These are phyloP conservation scores for Aurelia sp. DNA, from an alignment of 30 jellyfish, hydroid and myxozoan species.

Conservation along the genomic window DNA sequence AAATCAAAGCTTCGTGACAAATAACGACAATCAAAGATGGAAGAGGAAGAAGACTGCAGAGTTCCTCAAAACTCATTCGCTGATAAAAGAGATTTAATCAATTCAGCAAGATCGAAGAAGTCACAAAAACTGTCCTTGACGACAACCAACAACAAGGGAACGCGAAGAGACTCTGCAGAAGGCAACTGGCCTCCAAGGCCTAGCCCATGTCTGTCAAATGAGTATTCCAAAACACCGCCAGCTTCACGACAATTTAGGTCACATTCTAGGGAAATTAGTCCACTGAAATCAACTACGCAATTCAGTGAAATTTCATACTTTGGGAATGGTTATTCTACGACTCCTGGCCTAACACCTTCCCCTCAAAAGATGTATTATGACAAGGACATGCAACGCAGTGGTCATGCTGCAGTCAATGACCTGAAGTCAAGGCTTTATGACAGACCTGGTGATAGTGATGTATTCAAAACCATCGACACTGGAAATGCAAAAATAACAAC, in stretches of 20 bases:
- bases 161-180: no score
- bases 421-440: slow-evolving; percentile 56
- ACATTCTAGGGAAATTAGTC: neutral
- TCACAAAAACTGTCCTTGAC: slow-evolving; percentile 4
- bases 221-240: slow-evolving; percentile 12
- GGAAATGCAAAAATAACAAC: neutral
- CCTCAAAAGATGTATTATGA: neutral
- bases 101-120: neutral
- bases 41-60: slow-evolving; percentile 37
- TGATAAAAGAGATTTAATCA: slow-evolving; percentile 43
- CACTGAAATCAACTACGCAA: neutral
- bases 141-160: slow-evolving; percentile 7
- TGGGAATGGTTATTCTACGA: slow-evolving; percentile 1
- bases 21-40: neutral
- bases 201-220: no score
- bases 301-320: slow-evolving; percentile 16
- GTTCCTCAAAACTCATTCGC: slow-evolving; percentile 74
- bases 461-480: slow-evolving; percentile 24
- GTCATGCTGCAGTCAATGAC: slow-evolving; percentile 18
- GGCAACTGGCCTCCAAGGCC: no score
- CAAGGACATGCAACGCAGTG: slow-evolving; percentile 46
- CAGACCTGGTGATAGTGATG: slow-evolving; percentile 63
- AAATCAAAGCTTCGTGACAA: neutral
- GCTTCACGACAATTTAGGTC: slow-evolving; percentile 19
- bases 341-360: neutral